phyloP scores from a whole-genome alignment of 2,888 invertebrate species.

The Tanypteryx hageni region DNA sequence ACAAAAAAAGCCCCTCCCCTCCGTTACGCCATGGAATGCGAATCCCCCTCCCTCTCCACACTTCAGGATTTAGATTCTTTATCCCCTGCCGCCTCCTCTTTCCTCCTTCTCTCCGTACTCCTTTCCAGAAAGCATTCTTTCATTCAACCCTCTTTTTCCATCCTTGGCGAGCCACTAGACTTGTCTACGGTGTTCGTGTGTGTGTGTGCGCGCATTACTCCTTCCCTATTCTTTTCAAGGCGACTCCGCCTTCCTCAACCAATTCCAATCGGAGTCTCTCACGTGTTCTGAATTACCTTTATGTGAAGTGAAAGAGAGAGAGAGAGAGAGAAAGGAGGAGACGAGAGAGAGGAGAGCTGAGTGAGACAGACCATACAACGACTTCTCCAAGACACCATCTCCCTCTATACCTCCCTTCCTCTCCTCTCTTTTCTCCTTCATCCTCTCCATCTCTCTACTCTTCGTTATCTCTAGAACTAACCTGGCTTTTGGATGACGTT shows the following conservation, averaged over 20 bases:
- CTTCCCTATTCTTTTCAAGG: not conserved
- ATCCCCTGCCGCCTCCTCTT: not conserved
- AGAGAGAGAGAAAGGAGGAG: too few relatives aligned
- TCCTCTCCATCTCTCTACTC: not conserved
- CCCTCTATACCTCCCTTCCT: not conserved
- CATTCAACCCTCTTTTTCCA: not conserved
- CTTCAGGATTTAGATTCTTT: not conserved
- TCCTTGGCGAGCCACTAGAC: not conserved
- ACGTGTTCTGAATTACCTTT: slow-evolving; percentile 35
- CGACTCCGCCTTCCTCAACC: slow-evolving; percentile 52
- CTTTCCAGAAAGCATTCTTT: not conserved
- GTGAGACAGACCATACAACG: not conserved
- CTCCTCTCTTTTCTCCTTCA: not conserved
- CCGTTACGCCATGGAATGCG: not conserved
- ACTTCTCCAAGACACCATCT: not conserved
- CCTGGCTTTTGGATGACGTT: not conserved
- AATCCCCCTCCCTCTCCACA: not conserved
- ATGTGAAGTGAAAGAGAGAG: not conserved
- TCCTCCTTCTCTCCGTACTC: not conserved
- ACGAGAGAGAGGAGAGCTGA: too few relatives aligned
- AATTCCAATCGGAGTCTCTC: slow-evolving; percentile 34
- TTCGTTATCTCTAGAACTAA: not conserved
- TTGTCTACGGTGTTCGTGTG: not conserved
- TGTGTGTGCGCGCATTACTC: not conserved
- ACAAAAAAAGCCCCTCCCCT: not conserved